These are phyloP conservation scores for Orchesella cincta DNA, from an alignment of 1,140 invertebrate genomes.

Conservation along the genomic window DNA sequence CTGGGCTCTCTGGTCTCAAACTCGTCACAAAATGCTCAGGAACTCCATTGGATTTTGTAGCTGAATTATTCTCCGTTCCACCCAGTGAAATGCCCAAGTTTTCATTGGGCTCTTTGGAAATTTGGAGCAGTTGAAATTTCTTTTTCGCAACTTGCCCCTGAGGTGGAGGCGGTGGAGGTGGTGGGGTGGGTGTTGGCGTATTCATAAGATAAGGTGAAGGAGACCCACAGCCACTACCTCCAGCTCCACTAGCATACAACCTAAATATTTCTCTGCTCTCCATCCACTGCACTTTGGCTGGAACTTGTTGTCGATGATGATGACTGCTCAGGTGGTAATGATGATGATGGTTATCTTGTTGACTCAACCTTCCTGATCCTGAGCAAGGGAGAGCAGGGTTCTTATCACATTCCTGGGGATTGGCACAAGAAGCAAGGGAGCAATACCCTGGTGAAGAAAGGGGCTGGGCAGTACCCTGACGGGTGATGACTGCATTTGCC, in stretches of 20 bases:
- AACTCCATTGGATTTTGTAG: background rate
- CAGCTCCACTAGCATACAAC: constrained; percentile 32
- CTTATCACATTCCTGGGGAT: constrained; percentile 23
- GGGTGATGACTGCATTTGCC: constrained; percentile 14
- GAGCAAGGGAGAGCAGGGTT: background rate
- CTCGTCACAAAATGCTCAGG: constrained; percentile 38
- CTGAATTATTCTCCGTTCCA: background rate
- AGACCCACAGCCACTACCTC: background rate
- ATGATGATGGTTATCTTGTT: too few species aligned
- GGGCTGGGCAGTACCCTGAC: background rate
- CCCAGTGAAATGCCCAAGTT: constrained; percentile 36
- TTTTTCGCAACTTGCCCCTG: constrained; percentile 31
- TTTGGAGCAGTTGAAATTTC: constrained; percentile 46
- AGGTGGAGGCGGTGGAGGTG: constrained; percentile 41
- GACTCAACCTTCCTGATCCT: too few species aligned
- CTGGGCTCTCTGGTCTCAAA: constrained; percentile 34
- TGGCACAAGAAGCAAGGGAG: background rate
- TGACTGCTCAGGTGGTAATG: background rate
- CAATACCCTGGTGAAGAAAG: background rate
- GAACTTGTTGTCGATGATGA: background rate
- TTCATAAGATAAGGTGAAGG: background rate
- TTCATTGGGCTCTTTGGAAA: constrained; percentile 40
- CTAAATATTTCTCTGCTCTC: constrained; percentile 50
- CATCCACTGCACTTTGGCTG: constrained; percentile 40
- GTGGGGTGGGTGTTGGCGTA: constrained; percentile 10